phyloP scores from a whole-genome alignment of 1,140 invertebrate species.

The Wiebesia pumilae region DNA sequence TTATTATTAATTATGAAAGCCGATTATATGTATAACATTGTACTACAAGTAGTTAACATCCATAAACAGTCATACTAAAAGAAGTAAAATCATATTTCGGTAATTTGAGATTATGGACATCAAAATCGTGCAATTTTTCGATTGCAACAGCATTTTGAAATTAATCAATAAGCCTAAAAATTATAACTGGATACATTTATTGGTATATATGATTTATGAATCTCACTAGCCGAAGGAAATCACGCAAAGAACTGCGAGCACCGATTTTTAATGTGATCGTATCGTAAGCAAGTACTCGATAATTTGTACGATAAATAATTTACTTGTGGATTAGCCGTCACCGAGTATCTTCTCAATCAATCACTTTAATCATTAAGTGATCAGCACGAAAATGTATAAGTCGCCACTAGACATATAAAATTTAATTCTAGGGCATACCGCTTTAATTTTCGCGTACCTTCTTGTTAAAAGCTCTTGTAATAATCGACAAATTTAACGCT shows the following conservation, averaged over 20 bases:
- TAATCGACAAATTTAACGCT: constrained; percentile 26
- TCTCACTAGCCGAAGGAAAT: background rate
- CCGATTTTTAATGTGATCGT: too few relatives aligned
- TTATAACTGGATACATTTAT: background rate
- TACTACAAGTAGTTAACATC: background rate
- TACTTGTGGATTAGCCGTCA: too few relatives aligned
- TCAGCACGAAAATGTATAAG: background rate
- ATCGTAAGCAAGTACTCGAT: too few relatives aligned
- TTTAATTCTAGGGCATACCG: background rate
- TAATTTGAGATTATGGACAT: too few relatives aligned
- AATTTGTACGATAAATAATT: too few relatives aligned
- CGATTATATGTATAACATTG: too few relatives aligned
- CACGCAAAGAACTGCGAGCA: background rate
- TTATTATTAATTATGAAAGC: too few relatives aligned
- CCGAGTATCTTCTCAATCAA: background rate
- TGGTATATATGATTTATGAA: background rate
- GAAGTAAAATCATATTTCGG: background rate
- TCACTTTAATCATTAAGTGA: background rate
- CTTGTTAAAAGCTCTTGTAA: constrained; percentile 19
- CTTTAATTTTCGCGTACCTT: background rate
- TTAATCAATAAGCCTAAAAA: background rate
- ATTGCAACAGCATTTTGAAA: too few relatives aligned
- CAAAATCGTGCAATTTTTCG: too few relatives aligned
- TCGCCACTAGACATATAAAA: background rate
- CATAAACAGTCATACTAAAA: background rate